These are phyloP conservation scores for Cotesia chilonis DNA, from an alignment of 1,140 invertebrate genomes.

Conservation along the genomic window DNA sequence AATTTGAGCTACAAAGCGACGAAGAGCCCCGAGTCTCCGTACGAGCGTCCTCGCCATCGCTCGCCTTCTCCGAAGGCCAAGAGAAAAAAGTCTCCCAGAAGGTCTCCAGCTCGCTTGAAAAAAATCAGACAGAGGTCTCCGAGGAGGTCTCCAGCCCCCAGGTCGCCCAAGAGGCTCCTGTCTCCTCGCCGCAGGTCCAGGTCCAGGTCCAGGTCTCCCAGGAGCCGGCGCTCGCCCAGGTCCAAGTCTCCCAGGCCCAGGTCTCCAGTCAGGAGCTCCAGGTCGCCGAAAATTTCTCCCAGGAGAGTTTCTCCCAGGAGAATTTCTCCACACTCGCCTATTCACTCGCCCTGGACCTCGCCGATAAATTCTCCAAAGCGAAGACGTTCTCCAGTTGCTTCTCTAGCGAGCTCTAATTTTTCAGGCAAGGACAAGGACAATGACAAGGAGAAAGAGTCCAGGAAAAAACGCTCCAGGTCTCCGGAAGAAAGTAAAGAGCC, in stretches of 20 bases:
- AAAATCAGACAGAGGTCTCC: conserved; percentile 50
- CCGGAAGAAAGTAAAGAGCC: conserved; percentile 42
- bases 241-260: conserved; percentile 18
- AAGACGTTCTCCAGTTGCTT: conserved; percentile 20
- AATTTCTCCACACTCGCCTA: background rate
- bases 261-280: conserved; percentile 37
- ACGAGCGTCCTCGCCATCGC: conserved; percentile 35
- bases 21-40: conserved; percentile 45
- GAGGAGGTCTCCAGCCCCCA: conserved; percentile 33
- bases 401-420: conserved; percentile 42
- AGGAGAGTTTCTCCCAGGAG: conserved; percentile 32
- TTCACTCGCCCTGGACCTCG: conserved; percentile 56
- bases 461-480: conserved; percentile 35
- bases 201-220: conserved; percentile 41
- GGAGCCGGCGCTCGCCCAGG: conserved; percentile 40
- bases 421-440: conserved; percentile 26
- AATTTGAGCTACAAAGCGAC: conserved; percentile 30
- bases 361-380: conserved; percentile 50
- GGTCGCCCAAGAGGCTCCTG: background rate
- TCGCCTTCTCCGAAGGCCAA: conserved; percentile 54
- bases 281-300: conserved; percentile 43
- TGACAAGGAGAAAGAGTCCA: conserved; percentile 36
- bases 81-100: conserved; percentile 50
- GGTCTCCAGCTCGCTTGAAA: conserved; percentile 47
- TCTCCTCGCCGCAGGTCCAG: background rate